These are phyloP conservation scores for Geococcyx californianus DNA, from an alignment of 2,113 vertebrate species.

Conservation along the genomic window DNA sequence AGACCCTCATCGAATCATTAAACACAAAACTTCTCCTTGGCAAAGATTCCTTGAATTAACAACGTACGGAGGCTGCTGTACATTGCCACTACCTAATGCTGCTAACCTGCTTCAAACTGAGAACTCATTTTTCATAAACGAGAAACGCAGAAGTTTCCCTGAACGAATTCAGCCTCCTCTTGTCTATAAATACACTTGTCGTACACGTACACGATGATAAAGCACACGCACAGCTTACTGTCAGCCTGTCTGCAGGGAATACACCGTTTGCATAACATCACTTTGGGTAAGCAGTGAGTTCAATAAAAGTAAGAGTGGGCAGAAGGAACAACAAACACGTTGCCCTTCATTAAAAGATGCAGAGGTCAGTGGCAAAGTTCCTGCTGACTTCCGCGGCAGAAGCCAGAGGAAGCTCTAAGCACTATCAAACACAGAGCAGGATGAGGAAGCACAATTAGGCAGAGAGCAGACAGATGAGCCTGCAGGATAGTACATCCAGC, in stretches of 20 bases:
- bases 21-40: background rate
- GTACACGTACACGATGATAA: fast-evolving
- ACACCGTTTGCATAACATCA: fast-evolving
- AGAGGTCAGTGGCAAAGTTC: background rate
- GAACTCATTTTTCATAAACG: fast-evolving
- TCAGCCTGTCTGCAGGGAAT: background rate
- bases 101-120: background rate
- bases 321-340: fast-evolving
- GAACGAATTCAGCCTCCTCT: background rate
- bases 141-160: background rate
- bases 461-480: background rate
- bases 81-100: background rate
- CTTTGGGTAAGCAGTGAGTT: background rate
- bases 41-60: background rate
- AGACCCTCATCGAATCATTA: background rate
- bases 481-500: background rate
- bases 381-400: fast-evolving
- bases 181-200: background rate
- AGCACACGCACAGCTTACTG: background rate
- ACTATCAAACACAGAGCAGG: background rate
- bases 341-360: background rate
- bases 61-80: background rate
- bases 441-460: background rate
- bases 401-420: background rate
- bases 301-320: background rate